Percentiles rank a stretch among this genome's conserved stretches.
Conservation (phyloP, 92 coral and sea anemone species). For the Desmophyllum pertusum region DNA sequence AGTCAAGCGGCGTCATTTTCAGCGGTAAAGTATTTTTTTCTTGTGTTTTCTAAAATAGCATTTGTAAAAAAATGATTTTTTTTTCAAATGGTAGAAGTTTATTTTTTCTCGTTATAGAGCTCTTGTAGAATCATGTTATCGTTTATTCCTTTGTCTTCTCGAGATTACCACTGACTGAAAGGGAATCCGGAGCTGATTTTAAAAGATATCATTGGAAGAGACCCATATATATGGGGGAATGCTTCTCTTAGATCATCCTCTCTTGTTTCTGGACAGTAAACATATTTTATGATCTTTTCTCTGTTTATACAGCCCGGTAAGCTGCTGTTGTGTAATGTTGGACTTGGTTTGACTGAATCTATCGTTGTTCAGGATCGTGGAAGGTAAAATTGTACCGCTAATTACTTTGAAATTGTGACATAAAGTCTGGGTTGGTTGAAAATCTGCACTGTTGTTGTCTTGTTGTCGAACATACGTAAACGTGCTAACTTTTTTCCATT, state of each 20-base stretch:
- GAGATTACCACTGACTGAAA: too few species aligned
- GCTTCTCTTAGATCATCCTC: too few species aligned
- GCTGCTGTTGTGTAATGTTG: constrained; percentile 75
- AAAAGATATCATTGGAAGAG: too few species aligned
- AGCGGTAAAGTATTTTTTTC: constrained; percentile 46
- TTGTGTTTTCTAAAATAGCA: neutral
- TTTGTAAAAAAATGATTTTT: neutral
- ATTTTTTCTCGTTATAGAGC: too few species aligned
- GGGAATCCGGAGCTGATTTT: too few species aligned
- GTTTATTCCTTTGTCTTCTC: too few species aligned
- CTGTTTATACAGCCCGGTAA: constrained; percentile 70
- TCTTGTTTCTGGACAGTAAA: neutral
- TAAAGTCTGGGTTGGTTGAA: neutral
- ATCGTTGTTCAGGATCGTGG: constrained; percentile 65
- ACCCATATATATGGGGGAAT: too few species aligned
- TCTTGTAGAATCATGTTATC: too few species aligned
- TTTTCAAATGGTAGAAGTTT: neutral
- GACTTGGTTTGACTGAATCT: constrained; percentile 80
- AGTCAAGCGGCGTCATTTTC: constrained; percentile 77
- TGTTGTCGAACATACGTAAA: neutral
- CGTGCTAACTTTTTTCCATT: neutral
- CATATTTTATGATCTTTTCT: neutral
- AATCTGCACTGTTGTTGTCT: neutral
- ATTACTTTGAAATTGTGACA: neutral
- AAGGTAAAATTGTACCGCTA: constrained; percentile 38